Conservation (phyloP, 2,888 invertebrate species). For the Harpalus rubripes region DNA sequence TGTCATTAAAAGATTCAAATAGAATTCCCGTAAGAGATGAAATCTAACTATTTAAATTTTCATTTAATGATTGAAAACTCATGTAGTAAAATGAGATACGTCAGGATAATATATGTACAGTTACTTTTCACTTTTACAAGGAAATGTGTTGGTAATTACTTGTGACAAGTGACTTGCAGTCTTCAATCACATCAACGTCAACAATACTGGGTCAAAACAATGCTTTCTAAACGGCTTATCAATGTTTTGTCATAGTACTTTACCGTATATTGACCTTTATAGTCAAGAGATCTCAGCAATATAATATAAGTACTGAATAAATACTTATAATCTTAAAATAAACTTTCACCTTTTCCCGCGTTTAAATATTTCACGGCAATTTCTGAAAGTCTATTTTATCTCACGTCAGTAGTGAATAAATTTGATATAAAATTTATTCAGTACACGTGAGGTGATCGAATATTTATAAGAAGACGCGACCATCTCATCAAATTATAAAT, state of each 20-base stretch:
- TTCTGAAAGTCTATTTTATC: background rate
- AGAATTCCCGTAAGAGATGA: too few species aligned
- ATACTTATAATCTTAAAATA: conserved; percentile 14
- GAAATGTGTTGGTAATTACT: background rate
- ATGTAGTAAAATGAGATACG: too few species aligned
- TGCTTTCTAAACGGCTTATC: conserved; percentile 42
- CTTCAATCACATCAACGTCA: conserved; percentile 18
- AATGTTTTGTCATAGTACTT: conserved; percentile 17
- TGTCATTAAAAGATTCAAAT: too few species aligned
- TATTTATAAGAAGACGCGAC: conserved; percentile 56
- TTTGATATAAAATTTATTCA: conserved; percentile 53
- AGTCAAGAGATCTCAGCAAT: background rate
- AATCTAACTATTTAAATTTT: too few species aligned
- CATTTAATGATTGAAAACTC: too few species aligned
- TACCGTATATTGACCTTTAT: conserved; percentile 25
- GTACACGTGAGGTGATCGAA: conserved; percentile 53
- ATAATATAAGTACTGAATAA: conserved; percentile 26
- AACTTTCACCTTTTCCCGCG: conserved; percentile 17
- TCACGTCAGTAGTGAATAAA: conserved; percentile 38
- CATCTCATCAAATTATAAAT: conserved; percentile 56
- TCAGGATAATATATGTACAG: background rate
- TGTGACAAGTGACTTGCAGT: conserved; percentile 19
- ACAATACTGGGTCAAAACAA: conserved; percentile 14
- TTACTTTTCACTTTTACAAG: conserved; percentile 17
- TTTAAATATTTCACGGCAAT: background rate